These are phyloP conservation scores for Pangasius sanitwongsei DNA, from an alignment of 2,797 vertebrate genomes.

Conservation along the genomic window DNA sequence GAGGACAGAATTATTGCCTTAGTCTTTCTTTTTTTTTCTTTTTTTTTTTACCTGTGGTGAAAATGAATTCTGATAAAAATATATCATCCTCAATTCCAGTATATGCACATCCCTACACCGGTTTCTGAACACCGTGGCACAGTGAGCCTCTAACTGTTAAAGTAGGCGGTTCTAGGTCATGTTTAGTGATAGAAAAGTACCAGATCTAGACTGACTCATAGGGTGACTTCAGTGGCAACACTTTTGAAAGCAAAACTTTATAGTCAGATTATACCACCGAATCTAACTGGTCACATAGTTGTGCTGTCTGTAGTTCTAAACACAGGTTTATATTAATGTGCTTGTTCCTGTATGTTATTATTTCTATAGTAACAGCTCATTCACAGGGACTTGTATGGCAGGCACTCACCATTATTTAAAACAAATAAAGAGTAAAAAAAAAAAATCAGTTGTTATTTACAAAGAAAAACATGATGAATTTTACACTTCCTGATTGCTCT, in stretches of 20 bases:
- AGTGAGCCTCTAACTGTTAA: not conserved
- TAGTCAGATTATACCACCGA: not conserved
- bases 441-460: not conserved
- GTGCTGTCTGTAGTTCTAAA: not conserved
- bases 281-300: not conserved
- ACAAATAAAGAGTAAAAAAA: not conserved
- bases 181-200: not conserved
- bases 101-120: not conserved
- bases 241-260: not conserved
- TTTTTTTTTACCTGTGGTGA: not conserved
- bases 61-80: not conserved
- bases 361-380: not conserved
- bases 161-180: not conserved
- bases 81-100: not conserved
- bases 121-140: not conserved
- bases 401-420: not conserved
- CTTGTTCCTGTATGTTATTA: not conserved
- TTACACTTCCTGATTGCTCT: not conserved
- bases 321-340: not conserved
- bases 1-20: not conserved
- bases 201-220: not conserved
- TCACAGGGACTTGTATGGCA: not conserved
- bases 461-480: not conserved
- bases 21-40: not conserved
- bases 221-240: not conserved